Conservation (phyloP, 2,888 invertebrate genomes). For the Caenorhabditis parvicauda region DNA sequence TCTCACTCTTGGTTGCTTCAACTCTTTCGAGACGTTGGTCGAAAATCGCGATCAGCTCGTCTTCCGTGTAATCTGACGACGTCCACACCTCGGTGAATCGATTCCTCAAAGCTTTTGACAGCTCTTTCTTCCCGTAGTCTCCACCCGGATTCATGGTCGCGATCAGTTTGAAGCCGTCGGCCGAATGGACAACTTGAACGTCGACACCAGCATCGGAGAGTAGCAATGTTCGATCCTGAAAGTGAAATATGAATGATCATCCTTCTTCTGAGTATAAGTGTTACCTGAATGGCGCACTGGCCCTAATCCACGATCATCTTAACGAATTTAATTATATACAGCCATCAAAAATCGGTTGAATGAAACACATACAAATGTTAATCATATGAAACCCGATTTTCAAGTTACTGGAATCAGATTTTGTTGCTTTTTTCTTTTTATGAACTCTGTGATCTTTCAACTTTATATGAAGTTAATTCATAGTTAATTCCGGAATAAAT, state of each 20-base stretch:
- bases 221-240: conserved; percentile 77
- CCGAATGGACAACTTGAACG: conserved; percentile 68
- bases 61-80: conserved; percentile 72
- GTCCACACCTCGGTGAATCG: conserved; percentile 99
- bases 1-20: conserved; percentile 22
- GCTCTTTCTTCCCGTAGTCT: conserved; percentile 97
- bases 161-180: conserved; percentile 80
- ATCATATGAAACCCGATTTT: too few relatives aligned
- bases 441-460: too few relatives aligned
- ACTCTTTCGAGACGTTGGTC: conserved; percentile 62
- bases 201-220: conserved; percentile 81
- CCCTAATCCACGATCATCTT: not conserved
- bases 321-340: not conserved
- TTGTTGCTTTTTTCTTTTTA: too few relatives aligned
- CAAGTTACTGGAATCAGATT: too few relatives aligned
- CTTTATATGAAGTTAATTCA: too few relatives aligned
- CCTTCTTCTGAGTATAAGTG: conserved; percentile 67
- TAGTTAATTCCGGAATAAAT: too few relatives aligned
- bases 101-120: conserved; percentile 93
- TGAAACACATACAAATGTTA: too few relatives aligned
- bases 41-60: conserved; percentile 79
- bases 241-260: conserved; percentile 83
- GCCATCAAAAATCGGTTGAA: too few relatives aligned
- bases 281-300: not conserved
- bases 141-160: conserved; percentile 99